Evolutionary conservation across 2,888 invertebrate species (phyloP).

Genomic region (Eristalinus aeneus): DNA sequence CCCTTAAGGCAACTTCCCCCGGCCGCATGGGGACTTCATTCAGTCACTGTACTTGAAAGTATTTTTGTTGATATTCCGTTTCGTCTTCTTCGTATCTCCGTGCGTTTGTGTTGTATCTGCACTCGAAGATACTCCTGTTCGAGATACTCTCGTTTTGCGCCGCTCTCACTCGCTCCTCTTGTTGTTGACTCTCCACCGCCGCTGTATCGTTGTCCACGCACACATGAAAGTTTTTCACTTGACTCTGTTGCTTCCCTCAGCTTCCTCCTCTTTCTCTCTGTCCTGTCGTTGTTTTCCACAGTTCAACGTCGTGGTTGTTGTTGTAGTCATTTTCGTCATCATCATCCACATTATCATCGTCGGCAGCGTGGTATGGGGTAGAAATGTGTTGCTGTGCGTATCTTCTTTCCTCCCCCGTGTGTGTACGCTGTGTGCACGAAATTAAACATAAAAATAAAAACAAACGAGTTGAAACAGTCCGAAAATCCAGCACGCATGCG

Average conservation of each 20-base stretch:
- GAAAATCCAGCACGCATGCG: slow-evolving; percentile 51
- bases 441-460: slow-evolving; percentile 30
- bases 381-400: slow-evolving; percentile 34
- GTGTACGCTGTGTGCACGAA: not conserved
- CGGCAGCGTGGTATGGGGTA: slow-evolving; percentile 62
- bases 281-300: not conserved
- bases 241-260: slow-evolving; percentile 20
- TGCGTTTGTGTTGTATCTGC: slow-evolving; percentile 16
- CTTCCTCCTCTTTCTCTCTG: not conserved
- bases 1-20: not conserved
- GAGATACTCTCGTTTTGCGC: slow-evolving; percentile 18
- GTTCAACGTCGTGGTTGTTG: not conserved
- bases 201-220: not conserved
- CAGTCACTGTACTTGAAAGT: slow-evolving; percentile 51
- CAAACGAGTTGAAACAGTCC: slow-evolving; percentile 30
- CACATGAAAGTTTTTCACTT: slow-evolving; percentile 27
- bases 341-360: slow-evolving; percentile 15
- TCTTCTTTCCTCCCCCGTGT: slow-evolving; percentile 16
- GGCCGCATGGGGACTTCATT: not conserved
- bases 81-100: slow-evolving; percentile 23
- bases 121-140: slow-evolving; percentile 24
- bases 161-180: slow-evolving; percentile 44
- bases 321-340: not conserved
- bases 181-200: not conserved
- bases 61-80: slow-evolving; percentile 59